These are phyloP conservation scores for Litocranius walleri DNA, from an alignment of 2,113 vertebrate species.

Conservation along the genomic window DNA sequence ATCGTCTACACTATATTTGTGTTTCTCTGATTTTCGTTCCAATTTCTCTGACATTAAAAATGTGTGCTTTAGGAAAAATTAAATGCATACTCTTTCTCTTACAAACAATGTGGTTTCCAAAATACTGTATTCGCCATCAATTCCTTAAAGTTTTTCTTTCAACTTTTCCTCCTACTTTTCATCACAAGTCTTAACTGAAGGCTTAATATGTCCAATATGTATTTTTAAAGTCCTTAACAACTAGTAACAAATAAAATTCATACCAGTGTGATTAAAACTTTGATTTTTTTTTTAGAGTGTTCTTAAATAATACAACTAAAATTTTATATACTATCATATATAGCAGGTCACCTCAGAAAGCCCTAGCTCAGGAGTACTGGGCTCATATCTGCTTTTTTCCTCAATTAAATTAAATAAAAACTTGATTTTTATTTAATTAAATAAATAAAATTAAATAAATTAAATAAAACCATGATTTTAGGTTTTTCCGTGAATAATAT, in stretches of 20 bases:
- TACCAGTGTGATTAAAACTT: not conserved
- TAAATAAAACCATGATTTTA: not conserved
- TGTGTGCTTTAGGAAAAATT: not conserved
- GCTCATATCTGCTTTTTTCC: not conserved
- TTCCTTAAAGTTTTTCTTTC: not conserved
- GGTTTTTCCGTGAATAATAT: not conserved
- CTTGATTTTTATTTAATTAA: not conserved
- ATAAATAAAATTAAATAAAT: too few species aligned
- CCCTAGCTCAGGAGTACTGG: not conserved
- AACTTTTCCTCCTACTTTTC: not conserved
- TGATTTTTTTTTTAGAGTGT: not conserved
- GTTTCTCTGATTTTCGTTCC: not conserved
- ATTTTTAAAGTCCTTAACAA: conserved; percentile 10
- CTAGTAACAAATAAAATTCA: not conserved
- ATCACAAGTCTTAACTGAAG: not conserved
- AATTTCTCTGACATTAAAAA: not conserved
- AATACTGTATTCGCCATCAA: not conserved
- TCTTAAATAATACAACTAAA: not conserved
- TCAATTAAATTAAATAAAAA: conserved; percentile 19
- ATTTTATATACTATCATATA: not conserved
- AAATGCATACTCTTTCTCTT: not conserved
- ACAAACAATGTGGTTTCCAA: not conserved
- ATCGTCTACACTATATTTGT: not conserved
- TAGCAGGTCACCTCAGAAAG: not conserved
- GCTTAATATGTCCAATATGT: not conserved